Conservation (phyloP, 2,113 vertebrate genomes). For the Xiphorhynchus elegans region DNA sequence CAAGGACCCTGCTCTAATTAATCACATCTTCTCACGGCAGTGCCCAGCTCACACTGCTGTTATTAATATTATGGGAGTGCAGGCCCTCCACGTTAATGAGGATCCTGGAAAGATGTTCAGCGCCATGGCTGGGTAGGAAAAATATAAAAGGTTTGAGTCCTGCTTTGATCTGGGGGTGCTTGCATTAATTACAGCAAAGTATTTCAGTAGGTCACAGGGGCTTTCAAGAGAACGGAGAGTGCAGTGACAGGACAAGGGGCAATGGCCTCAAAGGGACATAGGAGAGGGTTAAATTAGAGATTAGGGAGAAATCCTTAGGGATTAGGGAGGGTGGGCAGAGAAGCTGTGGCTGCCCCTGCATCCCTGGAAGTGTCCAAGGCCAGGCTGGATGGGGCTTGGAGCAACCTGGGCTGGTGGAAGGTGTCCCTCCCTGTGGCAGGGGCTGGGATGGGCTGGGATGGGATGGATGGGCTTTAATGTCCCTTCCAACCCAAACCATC, state of each 20-base stretch:
- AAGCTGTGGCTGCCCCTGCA: neutral
- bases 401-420: neutral
- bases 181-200: neutral
- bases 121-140: neutral
- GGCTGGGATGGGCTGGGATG: neutral
- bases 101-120: neutral
- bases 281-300: neutral
- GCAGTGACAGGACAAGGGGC: neutral
- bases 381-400: neutral
- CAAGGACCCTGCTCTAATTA: neutral
- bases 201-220: neutral
- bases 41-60: accelerated
- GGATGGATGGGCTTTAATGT: neutral
- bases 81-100: neutral
- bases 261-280: neutral
- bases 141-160: neutral
- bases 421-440: neutral
- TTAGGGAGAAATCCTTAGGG: neutral
- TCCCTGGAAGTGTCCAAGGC: neutral
- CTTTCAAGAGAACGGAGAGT: neutral
- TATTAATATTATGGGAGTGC: neutral
- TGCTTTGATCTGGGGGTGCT: neutral
- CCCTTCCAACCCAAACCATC: neutral
- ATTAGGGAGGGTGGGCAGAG: accelerated
- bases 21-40: neutral